Base-by-base conservation (phyloP, 1,140 invertebrate genomes). In the Microplitis mediator region DNA sequence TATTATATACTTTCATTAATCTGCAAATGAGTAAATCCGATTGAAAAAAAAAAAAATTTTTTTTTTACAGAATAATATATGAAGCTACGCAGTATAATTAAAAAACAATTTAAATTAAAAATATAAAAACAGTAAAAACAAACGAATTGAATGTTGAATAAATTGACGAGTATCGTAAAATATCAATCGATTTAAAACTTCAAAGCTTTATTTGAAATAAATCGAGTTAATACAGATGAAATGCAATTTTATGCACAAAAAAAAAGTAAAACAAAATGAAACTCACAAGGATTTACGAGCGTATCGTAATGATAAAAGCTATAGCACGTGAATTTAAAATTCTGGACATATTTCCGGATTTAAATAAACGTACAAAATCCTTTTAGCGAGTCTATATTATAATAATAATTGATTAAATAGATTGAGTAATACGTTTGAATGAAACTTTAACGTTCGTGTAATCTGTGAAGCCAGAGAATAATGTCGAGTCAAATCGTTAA, bases 191-290 rank as follows among this genome's bases (percentile, higher is more conserved):
- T 45, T 11, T 45, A 45, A 45, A 45, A 11, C 39, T 45, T 45
- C 0, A 45, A 45, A 45, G 39, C 39, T 45, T 45, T 11, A 45
- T 45, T 45, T 45, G 39, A 54, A 60, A 45, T 31, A 58, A 69
- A 36, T 35, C 6, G 31, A 69, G 14, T 69, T 39, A 61, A 61
- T 61, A 23, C 31, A 4, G 50, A 69, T 34, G 60, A 69, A 52
- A 69, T 45, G 36, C 34, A 35, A 60, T 69, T 61, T 69, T 67
- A 51, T 67, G 4, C 13, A 67, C 16, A 63, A 63, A 34, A 3
- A 23, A 52, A 67, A 8, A 68, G 32, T 3, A 16, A 54, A 68
- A 58, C 5, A 23, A 61, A n/a, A 36, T 0, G 31, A 23, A 31
- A 61, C 6, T 31, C 58, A 61, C 1, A 4, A 32, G 31, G 31